phyloP scores from a whole-genome alignment of 2,113 vertebrate genomes.

The Tachysurus vachellii region DNA sequence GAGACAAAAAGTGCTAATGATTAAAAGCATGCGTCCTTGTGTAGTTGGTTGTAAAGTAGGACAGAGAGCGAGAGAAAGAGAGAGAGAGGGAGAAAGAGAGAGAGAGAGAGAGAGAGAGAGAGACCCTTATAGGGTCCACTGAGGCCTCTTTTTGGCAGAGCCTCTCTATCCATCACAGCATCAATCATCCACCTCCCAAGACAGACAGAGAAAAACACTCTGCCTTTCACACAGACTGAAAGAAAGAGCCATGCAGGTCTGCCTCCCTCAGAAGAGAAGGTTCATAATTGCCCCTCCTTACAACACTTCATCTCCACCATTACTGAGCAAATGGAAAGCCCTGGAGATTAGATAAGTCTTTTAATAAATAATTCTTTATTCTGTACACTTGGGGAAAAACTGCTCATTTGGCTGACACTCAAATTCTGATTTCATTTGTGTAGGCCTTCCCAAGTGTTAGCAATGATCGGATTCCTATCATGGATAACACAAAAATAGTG shows the following conservation, averaged over 20 bases:
- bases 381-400: slow-evolving; percentile 29
- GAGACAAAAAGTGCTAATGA: slow-evolving; percentile 43
- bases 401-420: slow-evolving; percentile 43
- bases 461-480: slow-evolving; percentile 32
- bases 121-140: slow-evolving; percentile 40
- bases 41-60: slow-evolving; percentile 34
- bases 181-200: slow-evolving; percentile 56
- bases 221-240: slow-evolving; percentile 44
- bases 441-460: slow-evolving; percentile 2
- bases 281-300: slow-evolving; percentile 50
- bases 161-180: slow-evolving; percentile 51
- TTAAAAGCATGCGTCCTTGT: slow-evolving; percentile 39
- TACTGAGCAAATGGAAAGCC: slow-evolving; percentile 35
- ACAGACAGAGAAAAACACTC: slow-evolving; percentile 48
- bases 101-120: slow-evolving; percentile 13
- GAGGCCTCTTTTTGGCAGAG: slow-evolving; percentile 57
- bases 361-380: slow-evolving; percentile 52
- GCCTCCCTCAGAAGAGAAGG: slow-evolving; percentile 21
- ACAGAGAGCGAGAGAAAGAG: not conserved
- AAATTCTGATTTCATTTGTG: slow-evolving; percentile 34
- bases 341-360: slow-evolving; percentile 41
- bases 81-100: slow-evolving; percentile 2
- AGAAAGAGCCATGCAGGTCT: slow-evolving; percentile 32
- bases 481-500: slow-evolving; percentile 2
- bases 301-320: slow-evolving; percentile 52